Conservation (phyloP, 2,113 vertebrate species). For the Macrotus californicus region DNA sequence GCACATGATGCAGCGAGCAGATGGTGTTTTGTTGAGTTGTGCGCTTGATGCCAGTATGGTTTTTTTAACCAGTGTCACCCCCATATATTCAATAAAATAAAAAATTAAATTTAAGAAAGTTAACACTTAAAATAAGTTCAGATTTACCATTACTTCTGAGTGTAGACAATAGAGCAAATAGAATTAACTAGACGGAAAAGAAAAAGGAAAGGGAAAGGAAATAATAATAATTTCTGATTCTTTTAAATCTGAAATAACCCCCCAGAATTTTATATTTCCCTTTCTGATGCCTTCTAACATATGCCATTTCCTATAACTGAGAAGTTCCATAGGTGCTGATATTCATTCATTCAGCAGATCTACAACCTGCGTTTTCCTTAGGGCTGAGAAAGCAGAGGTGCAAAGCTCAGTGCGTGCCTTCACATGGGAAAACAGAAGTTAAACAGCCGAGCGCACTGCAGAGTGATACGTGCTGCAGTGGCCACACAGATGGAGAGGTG, state of each 20-base stretch:
- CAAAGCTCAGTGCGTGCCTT: not conserved
- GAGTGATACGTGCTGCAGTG: not conserved
- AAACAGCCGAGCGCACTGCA: not conserved
- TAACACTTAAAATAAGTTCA: not conserved
- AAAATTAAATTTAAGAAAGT: not conserved
- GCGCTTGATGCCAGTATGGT: not conserved
- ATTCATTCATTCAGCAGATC: not conserved
- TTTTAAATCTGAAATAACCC: not conserved
- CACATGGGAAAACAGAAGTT: not conserved
- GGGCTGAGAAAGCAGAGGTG: not conserved
- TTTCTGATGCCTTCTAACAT: not conserved
- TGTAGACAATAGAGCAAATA: not conserved
- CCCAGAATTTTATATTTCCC: not conserved
- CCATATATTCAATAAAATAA: no score
- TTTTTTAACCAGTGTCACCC: not conserved
- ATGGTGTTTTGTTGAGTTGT: not conserved
- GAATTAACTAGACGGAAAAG: slow-evolving; percentile 6
- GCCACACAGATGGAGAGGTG: not conserved
- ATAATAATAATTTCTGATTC: slow-evolving; percentile 7
- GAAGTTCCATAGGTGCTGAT: not conserved
- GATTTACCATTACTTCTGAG: slow-evolving; percentile 8
- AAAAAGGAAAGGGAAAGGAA: not conserved
- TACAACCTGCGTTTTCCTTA: not conserved
- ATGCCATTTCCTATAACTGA: not conserved
- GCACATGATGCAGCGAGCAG: not conserved